These are phyloP conservation scores for Nasonia vitripennis DNA, from an alignment of 1,140 invertebrate genomes.

Conservation along the genomic window DNA sequence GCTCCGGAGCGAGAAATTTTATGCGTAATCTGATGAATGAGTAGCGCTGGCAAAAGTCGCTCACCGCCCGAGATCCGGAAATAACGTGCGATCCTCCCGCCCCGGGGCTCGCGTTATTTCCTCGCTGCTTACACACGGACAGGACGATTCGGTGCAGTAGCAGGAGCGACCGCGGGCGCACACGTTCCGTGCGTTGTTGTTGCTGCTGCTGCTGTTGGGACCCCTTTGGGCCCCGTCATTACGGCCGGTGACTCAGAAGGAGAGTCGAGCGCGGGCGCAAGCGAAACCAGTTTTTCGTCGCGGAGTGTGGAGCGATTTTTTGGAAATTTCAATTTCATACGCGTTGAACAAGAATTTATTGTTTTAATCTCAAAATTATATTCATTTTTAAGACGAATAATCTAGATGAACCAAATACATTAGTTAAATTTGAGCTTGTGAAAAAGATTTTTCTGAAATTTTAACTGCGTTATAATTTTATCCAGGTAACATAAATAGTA, in stretches of 20 bases:
- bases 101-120: conserved; percentile 27
- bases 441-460: no score
- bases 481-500: not conserved
- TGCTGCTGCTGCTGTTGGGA: conserved; percentile 20
- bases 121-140: not conserved
- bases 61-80: conserved; percentile 6
- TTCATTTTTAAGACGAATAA: not conserved
- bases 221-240: conserved; percentile 61
- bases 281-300: conserved; percentile 69
- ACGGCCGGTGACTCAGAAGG: conserved; percentile 71
- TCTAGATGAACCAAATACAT: no score
- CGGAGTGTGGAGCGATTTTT: not conserved
- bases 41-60: not conserved
- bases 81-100: not conserved
- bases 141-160: not conserved
- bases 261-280: conserved; percentile 22
- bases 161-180: not conserved
- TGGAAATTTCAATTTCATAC: not conserved
- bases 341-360: no score
- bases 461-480: no score
- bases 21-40: not conserved
- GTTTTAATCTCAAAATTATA: not conserved
- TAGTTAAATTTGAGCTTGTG: no score
- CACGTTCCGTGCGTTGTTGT: not conserved
- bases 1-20: not conserved